phyloP scores from a whole-genome alignment of 2,888 invertebrate genomes.

The Acronicta psi region DNA sequence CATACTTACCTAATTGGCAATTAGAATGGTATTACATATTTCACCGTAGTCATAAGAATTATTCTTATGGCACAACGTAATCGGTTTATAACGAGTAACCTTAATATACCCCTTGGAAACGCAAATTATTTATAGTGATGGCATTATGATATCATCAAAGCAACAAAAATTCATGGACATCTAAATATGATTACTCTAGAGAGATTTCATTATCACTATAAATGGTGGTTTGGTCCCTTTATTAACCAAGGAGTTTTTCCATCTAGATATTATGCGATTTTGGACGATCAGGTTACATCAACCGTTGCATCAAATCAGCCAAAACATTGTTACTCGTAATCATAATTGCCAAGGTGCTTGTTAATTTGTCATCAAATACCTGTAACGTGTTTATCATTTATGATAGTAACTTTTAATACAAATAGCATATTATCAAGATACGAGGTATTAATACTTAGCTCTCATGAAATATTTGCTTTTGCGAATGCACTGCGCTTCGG shows the following conservation, averaged over 20 bases:
- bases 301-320: too few relatives aligned
- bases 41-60: neutral
- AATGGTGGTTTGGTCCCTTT: too few relatives aligned
- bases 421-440: neutral
- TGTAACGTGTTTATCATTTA: conserved; percentile 2
- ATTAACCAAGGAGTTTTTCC: too few relatives aligned
- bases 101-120: conserved; percentile 20
- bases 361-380: conserved; percentile 1
- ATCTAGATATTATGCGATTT: neutral
- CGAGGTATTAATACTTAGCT: neutral
- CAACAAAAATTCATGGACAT: neutral
- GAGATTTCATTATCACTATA: too few relatives aligned
- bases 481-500: neutral
- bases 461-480: conserved; percentile 1
- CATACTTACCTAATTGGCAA: conserved; percentile 25
- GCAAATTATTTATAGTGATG: conserved; percentile 7
- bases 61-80: conserved; percentile 13
- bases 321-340: neutral
- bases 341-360: neutral
- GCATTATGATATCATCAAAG: conserved; percentile 17
- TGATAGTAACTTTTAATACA: neutral
- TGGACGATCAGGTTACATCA: neutral
- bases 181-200: neutral
- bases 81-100: conserved; percentile 24
- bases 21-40: conserved; percentile 30